These are phyloP conservation scores for Brienomyrus longianalis DNA, from an alignment of 2,113 vertebrate genomes.

Conservation along the genomic window DNA sequence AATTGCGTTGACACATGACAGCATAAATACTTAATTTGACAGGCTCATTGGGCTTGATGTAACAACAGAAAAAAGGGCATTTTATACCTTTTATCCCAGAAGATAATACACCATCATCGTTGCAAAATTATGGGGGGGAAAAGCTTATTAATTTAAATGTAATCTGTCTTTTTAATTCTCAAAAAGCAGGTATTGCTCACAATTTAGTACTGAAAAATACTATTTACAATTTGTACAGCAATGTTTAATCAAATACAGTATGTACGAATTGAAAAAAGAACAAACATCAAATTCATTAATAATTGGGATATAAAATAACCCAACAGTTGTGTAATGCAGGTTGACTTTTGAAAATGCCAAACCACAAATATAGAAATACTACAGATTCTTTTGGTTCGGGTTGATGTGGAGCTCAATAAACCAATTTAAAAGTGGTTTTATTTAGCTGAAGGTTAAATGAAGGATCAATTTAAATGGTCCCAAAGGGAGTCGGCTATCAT, in stretches of 20 bases:
- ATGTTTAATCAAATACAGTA: not conserved
- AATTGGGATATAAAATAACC: not conserved
- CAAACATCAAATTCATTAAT: not conserved
- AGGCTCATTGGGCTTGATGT: constrained; percentile 32
- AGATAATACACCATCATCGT: not conserved
- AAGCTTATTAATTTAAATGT: not conserved
- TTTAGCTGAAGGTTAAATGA: not conserved
- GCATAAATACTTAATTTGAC: constrained; percentile 51
- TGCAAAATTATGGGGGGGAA: not conserved
- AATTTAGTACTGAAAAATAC: not conserved
- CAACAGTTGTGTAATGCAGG: not conserved
- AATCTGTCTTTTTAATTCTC: not conserved
- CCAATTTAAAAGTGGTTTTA: not conserved
- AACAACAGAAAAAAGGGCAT: not conserved
- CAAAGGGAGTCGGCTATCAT: not conserved
- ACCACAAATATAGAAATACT: not conserved
- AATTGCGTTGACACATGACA: constrained; percentile 46
- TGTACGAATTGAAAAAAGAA: not conserved
- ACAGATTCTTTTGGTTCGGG: not conserved
- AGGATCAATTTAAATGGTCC: not conserved
- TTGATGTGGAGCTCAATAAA: not conserved
- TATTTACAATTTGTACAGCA: not conserved
- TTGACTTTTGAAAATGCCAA: not conserved
- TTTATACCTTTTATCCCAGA: not conserved
- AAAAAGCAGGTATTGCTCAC: not conserved